These are phyloP conservation scores for Acrocephalus scirpaceus DNA, from an alignment of 2,797 vertebrate species.

Conservation along the genomic window DNA sequence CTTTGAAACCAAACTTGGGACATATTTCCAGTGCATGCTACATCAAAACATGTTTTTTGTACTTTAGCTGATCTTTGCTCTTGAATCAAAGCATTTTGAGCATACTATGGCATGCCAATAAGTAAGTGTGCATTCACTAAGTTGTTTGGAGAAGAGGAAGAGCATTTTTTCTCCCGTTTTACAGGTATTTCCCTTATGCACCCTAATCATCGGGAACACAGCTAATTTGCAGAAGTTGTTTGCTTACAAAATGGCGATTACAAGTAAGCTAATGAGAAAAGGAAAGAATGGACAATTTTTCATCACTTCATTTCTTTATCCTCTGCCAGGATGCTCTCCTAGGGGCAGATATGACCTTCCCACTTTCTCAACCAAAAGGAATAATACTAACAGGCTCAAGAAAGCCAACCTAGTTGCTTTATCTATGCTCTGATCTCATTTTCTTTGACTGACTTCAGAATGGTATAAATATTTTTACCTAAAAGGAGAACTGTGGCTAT, in stretches of 20 bases:
- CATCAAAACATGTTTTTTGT: background rate
- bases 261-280: background rate
- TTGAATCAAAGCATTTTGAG: background rate
- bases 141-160: background rate
- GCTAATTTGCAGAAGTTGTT: background rate
- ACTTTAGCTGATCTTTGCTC: background rate
- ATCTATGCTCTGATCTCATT: background rate
- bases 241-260: background rate
- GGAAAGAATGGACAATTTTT: background rate
- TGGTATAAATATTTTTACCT: constrained; percentile 4
- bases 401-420: constrained; percentile 11
- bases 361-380: background rate
- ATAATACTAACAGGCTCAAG: background rate
- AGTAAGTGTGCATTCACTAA: background rate
- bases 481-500: background rate
- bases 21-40: background rate
- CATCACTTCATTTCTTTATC: background rate
- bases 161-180: background rate
- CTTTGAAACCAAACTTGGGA: background rate
- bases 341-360: background rate
- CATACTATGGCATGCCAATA: background rate
- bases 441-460: constrained; percentile 5
- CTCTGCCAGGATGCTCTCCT: background rate
- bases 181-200: background rate
- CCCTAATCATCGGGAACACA: background rate